Percentiles rank a stretch among this genome's conserved stretches.
Conservation (phyloP, 2,888 invertebrate genomes). For the Nycteola revayana region DNA sequence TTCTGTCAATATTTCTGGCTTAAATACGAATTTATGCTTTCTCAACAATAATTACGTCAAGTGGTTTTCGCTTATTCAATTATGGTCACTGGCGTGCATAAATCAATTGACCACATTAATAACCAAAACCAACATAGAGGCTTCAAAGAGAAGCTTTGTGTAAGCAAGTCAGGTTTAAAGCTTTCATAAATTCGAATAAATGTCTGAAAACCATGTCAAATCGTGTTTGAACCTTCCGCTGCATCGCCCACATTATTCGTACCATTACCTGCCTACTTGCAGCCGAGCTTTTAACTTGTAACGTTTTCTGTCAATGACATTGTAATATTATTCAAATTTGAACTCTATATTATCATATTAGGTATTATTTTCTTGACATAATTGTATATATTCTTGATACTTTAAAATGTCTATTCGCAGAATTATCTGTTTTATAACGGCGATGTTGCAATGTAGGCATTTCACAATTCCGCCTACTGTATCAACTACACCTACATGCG, state of each 20-base stretch:
- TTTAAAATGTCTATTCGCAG: constrained; percentile 41
- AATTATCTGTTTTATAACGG: constrained; percentile 37
- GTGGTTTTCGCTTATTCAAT: background rate
- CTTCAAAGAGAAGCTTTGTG: constrained; percentile 15
- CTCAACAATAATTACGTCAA: background rate
- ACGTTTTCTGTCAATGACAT: constrained; percentile 38
- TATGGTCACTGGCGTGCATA: constrained; percentile 2
- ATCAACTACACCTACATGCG: constrained; percentile 51
- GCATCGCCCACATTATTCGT: constrained; percentile 53
- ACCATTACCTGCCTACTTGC: constrained; percentile 53
- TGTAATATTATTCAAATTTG: constrained; percentile 27
- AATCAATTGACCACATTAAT: constrained; percentile 25
- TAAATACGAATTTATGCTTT: background rate
- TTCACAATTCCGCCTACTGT: constrained; percentile 59
- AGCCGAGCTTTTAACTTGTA: constrained; percentile 41
- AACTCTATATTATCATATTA: constrained; percentile 27
- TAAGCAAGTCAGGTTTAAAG: constrained; percentile 18
- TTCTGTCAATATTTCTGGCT: too few species aligned
- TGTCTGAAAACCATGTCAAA: constrained; percentile 45
- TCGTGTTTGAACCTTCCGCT: constrained; percentile 46
- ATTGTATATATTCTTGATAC: constrained; percentile 11
- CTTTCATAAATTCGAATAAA: constrained; percentile 39
- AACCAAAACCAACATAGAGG: constrained; percentile 11
- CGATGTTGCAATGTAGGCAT: constrained; percentile 50
- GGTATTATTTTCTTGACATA: constrained; percentile 22